Evolutionary conservation across 2,888 invertebrate genomes (phyloP).

Genomic region (Sinhomidia bicolor): DNA sequence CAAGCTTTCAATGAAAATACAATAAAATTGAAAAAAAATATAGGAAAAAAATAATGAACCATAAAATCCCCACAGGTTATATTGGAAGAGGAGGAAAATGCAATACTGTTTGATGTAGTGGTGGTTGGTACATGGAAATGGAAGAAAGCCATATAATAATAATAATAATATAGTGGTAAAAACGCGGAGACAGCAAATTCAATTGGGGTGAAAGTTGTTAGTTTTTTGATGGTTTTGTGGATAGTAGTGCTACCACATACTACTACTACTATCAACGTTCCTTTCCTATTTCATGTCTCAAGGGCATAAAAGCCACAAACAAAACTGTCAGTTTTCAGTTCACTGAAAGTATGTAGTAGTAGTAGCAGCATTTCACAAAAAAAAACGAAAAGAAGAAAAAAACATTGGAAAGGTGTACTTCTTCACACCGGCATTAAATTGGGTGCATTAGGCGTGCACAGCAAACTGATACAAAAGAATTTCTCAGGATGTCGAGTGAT

Average conservation of each 20-base stretch:
- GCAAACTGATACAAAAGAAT: neutral
- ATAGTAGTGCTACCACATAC: slow-evolving; percentile 46
- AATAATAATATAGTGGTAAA: neutral
- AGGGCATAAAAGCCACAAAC: slow-evolving; percentile 61
- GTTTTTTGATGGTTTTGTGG: slow-evolving; percentile 66
- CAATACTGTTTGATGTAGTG: neutral
- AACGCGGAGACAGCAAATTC: slow-evolving; percentile 58
- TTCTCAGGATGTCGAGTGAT: neutral
- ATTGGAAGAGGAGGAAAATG: slow-evolving; percentile 24
- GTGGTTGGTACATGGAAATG: neutral
- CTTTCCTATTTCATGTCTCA: slow-evolving; percentile 64
- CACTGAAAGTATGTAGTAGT: neutral
- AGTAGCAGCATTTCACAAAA: slow-evolving; percentile 3
- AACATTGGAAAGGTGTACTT: slow-evolving; percentile 24
- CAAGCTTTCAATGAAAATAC: slow-evolving; percentile 41
- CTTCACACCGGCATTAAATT: neutral
- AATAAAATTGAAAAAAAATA: slow-evolving; percentile 56
- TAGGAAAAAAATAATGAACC: slow-evolving; percentile 1
- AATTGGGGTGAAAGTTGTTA: slow-evolving; percentile 68
- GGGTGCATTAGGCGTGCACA: neutral
- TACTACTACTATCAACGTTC: too few relatives aligned
- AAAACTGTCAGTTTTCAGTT: slow-evolving; percentile 65
- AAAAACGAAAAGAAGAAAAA: neutral
- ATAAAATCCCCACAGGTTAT: slow-evolving; percentile 38
- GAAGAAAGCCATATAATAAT: neutral